phyloP scores from a whole-genome alignment of 2,888 invertebrate genomes.

The Polydrusus pterygomalis region DNA sequence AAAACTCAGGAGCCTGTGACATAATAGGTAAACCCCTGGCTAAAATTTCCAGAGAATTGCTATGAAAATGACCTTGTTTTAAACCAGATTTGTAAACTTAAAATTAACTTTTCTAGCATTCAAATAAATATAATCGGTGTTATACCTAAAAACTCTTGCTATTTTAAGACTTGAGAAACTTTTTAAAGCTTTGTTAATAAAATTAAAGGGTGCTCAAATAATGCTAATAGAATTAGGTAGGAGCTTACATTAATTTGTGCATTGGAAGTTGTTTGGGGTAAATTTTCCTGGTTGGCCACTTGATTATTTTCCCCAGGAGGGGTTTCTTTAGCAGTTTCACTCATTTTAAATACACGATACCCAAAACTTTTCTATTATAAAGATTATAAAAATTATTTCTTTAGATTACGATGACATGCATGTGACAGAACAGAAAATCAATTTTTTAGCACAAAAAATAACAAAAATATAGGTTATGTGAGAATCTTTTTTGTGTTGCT shows the following conservation, averaged over 20 bases:
- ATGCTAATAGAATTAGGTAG: background rate
- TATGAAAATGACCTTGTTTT: too few species aligned
- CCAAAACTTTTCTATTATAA: background rate
- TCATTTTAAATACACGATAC: slow-evolving; percentile 45
- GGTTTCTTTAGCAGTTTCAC: slow-evolving; percentile 48
- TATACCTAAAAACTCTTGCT: too few species aligned
- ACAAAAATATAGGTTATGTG: background rate
- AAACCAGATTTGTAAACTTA: too few species aligned
- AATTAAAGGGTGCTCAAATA: background rate
- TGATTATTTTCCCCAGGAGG: slow-evolving; percentile 43
- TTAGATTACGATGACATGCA: slow-evolving; percentile 14
- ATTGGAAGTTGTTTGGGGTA: slow-evolving; percentile 9
- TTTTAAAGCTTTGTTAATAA: background rate
- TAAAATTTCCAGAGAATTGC: too few species aligned
- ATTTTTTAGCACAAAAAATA: background rate
- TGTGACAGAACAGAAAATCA: slow-evolving; percentile 13
- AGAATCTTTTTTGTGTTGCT: too few species aligned
- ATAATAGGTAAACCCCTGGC: too few species aligned
- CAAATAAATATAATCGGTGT: too few species aligned
- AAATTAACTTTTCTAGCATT: too few species aligned
- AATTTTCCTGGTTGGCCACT: slow-evolving; percentile 37
- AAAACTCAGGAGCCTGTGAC: too few species aligned
- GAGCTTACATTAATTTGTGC: slow-evolving; percentile 34
- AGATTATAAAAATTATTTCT: background rate
- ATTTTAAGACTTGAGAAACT: too few species aligned